Base-by-base conservation (phyloP, 2,888 invertebrate species). In the Macropis europaea region DNA sequence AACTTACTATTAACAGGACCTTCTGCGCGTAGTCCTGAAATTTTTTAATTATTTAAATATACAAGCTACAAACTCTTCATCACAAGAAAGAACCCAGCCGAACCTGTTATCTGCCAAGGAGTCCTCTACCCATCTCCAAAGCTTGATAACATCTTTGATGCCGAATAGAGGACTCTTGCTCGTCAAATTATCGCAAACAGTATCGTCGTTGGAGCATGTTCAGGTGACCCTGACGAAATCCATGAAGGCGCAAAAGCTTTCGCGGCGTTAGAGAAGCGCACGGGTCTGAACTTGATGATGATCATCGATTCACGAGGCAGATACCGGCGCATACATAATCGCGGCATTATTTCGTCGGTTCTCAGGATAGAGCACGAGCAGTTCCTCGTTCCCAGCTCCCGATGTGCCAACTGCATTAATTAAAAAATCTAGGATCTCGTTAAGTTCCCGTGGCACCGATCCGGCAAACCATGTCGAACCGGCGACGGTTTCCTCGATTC, bases 321-420 rank as follows among this genome's bases (percentile, higher is more conserved):
- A 79, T 80, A 79, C 71, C 67, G 57, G 43, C 73, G 76, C 74
- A 48, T 74, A 60, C 68, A 71, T 79, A 79, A 70, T 79, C 68
- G 70, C 32, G 36, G 78, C 75, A 79, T 84, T 84, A 84, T 86
- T 85, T 82, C 81, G 82, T 81, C n/a, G 79, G 81, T 86, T 86
- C 85, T 84, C 86, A 86, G 79, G 84, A 81, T 69, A 76, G 40
- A 73, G 24, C 30, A 34, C 6, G 64, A 75, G 74, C 42, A 68
- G 82, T 79, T 82, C 76, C 81, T 79, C 79, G 86, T 87, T 87
- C 87, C 86, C 87, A 87, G 85, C 85, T 82, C 71, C 79, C 68
- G 73, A 84, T 84, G 83, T 79, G 82, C 82, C 78, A 84, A 78
- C 76, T 71, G 80, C 77, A 78, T 84, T 83, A 84, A 84, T 84